A percentile compares a stretch with the other conserved stretches of the same genome.
phyloP scores from a whole-genome alignment of 2,113 vertebrate genomes.

The Delphinus delphis region DNA sequence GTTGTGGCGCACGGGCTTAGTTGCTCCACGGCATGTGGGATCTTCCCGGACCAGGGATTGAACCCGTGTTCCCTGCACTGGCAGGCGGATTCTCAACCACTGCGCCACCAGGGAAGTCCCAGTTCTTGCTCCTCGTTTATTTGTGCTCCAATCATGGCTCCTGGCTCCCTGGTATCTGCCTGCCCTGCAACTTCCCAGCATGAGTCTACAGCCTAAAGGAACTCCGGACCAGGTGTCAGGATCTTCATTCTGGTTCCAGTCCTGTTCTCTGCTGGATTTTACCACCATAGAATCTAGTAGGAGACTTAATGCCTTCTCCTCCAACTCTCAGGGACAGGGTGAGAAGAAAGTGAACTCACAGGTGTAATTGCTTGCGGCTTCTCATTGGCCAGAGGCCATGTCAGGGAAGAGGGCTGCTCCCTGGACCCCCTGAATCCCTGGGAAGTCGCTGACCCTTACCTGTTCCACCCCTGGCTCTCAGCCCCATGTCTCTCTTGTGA shows the following conservation, averaged over 20 bases:
- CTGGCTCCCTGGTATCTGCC: background rate
- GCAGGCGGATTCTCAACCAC: no score
- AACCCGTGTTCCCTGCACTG: no score
- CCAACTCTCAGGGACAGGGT: background rate
- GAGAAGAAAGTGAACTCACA: background rate
- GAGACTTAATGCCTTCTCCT: background rate
- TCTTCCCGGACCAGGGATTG: no score
- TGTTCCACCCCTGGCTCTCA: background rate
- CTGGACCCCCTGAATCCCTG: background rate
- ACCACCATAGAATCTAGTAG: background rate
- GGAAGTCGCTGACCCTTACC: background rate
- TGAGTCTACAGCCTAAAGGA: background rate
- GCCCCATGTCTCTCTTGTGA: fast-evolving
- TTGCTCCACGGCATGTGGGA: no score
- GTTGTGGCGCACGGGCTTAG: no score
- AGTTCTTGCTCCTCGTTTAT: background rate
- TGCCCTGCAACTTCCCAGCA: background rate
- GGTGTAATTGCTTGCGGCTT: background rate
- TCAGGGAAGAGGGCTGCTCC: background rate
- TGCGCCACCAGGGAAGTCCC: no score
- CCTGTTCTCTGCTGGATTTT: background rate
- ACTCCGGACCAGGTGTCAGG: background rate
- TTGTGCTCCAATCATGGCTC: background rate
- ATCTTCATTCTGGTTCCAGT: background rate
- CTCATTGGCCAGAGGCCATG: background rate